Evolutionary conservation across 2,797 vertebrate genomes (phyloP).

Genomic region (Tolypeutes matacus): DNA sequence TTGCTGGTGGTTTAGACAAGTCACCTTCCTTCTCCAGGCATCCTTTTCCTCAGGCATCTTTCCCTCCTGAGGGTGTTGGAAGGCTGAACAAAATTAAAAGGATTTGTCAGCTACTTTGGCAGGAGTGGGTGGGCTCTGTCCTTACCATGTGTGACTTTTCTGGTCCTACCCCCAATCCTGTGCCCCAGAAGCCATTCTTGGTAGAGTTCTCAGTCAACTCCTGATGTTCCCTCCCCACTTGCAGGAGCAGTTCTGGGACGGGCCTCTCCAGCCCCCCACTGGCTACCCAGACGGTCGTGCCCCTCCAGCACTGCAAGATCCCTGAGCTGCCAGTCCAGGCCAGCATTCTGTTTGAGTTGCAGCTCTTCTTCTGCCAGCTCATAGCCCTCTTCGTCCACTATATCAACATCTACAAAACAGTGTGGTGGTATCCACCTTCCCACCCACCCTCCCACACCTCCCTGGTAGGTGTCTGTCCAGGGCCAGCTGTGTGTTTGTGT

Average conservation of each 20-base stretch:
- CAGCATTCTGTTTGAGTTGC: conserved; percentile 96
- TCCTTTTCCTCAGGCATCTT: conserved; percentile 44
- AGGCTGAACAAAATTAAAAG: conserved; percentile 9
- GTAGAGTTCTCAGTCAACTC: not conserved
- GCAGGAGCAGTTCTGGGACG: conserved; percentile 95
- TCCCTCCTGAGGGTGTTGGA: not conserved
- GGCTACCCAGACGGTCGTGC: conserved; percentile 96
- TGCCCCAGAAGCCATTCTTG: not conserved
- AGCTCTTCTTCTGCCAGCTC: conserved; percentile 98
- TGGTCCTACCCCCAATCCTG: not conserved
- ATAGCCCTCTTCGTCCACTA: conserved; percentile 98
- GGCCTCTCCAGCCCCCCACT: conserved; percentile 97
- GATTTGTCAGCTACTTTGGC: not conserved
- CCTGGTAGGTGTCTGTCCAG: conserved; percentile 91
- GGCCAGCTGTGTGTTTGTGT: not conserved
- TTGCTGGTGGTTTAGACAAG: not conserved
- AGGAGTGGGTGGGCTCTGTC: not conserved
- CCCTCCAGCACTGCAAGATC: conserved; percentile 97
- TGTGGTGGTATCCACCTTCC: conserved; percentile 99
- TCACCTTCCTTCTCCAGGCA: not conserved
- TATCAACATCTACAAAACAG: conserved; percentile 99
- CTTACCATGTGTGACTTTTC: not conserved
- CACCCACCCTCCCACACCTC: conserved; percentile 98
- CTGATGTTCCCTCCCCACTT: not conserved
- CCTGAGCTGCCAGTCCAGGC: conserved; percentile 96